phyloP scores from a whole-genome alignment of 2,797 vertebrate genomes.

The Pangasius krempfi region DNA sequence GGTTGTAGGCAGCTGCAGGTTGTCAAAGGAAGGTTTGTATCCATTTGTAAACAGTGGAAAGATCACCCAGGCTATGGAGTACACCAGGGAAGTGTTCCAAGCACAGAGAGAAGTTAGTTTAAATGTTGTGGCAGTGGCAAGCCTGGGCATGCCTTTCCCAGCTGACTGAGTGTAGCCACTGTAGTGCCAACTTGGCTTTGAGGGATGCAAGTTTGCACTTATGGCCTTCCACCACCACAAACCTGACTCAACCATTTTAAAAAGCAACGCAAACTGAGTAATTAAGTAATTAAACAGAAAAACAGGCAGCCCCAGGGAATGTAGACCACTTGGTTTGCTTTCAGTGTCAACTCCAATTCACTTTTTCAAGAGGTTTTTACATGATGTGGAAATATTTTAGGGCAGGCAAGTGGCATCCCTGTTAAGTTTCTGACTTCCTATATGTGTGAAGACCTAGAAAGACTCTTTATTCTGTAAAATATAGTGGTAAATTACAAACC shows the following conservation, averaged over 20 bases:
- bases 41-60: constrained; percentile 58
- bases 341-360: constrained; percentile 40
- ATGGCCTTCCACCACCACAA: constrained; percentile 24
- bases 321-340: constrained; percentile 43
- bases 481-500: not conserved
- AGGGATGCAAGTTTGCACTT: constrained; percentile 47
- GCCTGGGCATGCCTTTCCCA: constrained; percentile 53
- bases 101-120: constrained; percentile 42
- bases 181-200: constrained; percentile 49
- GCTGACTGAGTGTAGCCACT: constrained; percentile 49
- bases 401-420: constrained; percentile 16
- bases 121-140: constrained; percentile 54
- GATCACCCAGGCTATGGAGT: constrained; percentile 53
- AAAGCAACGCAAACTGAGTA: constrained; percentile 45
- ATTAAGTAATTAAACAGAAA: constrained; percentile 54
- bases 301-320: constrained; percentile 16
- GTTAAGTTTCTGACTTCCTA: not conserved
- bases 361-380: constrained; percentile 14
- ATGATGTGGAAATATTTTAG: constrained; percentile 9
- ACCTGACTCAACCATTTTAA: constrained; percentile 48
- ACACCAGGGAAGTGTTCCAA: constrained; percentile 54
- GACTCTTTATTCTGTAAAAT: not conserved
- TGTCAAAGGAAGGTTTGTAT: constrained; percentile 54
- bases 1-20: constrained; percentile 51
- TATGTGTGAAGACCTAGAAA: constrained; percentile 5